Evolutionary conservation across 1,140 invertebrate genomes (phyloP).

Genomic region (Armadillidium nasatum): DNA sequence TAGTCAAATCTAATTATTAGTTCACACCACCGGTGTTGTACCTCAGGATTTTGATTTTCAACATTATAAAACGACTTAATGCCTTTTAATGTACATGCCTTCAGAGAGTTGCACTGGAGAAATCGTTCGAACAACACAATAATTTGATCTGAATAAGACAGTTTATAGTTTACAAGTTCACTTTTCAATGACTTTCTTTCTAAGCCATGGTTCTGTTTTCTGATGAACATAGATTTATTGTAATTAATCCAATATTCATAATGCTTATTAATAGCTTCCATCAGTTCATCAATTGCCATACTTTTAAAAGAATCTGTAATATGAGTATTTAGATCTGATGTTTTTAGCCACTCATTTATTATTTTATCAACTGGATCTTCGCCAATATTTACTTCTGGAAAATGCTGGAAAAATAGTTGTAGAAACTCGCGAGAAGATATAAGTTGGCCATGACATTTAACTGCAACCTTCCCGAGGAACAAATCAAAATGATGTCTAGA

Average conservation of each 20-base stretch:
- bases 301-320: conserved; percentile 30
- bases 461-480: conserved; percentile 48
- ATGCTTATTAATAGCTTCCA: conserved; percentile 30
- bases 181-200: conserved; percentile 26
- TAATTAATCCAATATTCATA: conserved; percentile 33
- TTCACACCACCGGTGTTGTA: conserved; percentile 52
- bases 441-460: conserved; percentile 44
- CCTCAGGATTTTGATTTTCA: conserved; percentile 46
- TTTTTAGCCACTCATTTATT: conserved; percentile 41
- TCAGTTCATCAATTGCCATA: conserved; percentile 21
- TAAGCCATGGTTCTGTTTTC: conserved; percentile 6
- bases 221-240: neutral
- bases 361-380: conserved; percentile 24
- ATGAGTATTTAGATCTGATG: conserved; percentile 32
- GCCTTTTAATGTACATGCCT: conserved; percentile 18
- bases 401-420: conserved; percentile 43
- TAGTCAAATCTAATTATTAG: conserved; percentile 49
- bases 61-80: conserved; percentile 40
- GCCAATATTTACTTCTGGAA: conserved; percentile 28
- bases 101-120: conserved; percentile 32
- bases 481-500: conserved; percentile 47
- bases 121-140: conserved; percentile 43
- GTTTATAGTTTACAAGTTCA: neutral
- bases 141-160: conserved; percentile 42
- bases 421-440: conserved; percentile 48